phyloP scores from a whole-genome alignment of 2,113 vertebrate genomes.

The Bos taurus region ARS-UCD2.0 NC_037329.1:58679501-58680000 shows the following conservation, averaged over 20 bases:
- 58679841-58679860: not conserved
- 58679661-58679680: not conserved
- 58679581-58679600: not conserved
- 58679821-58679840: not conserved
- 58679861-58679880: not conserved
- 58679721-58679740: not conserved
- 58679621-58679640: not conserved
- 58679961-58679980: not conserved
- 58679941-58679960: not conserved
- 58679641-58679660: not conserved
- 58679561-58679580: not conserved
- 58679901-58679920: not conserved
- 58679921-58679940: not conserved
- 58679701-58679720: not conserved
- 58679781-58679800: not conserved
- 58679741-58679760: not conserved
- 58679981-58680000: not conserved
- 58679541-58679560: not conserved
- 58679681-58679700: not conserved
- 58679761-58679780: not conserved
- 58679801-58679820: not conserved
- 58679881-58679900: not conserved
- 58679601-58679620: not conserved
- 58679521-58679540: not conserved
- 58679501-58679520: not conserved